These are phyloP conservation scores for Ctenomys sociabilis DNA, from an alignment of 2,113 vertebrate species.

Conservation along the genomic window DNA sequence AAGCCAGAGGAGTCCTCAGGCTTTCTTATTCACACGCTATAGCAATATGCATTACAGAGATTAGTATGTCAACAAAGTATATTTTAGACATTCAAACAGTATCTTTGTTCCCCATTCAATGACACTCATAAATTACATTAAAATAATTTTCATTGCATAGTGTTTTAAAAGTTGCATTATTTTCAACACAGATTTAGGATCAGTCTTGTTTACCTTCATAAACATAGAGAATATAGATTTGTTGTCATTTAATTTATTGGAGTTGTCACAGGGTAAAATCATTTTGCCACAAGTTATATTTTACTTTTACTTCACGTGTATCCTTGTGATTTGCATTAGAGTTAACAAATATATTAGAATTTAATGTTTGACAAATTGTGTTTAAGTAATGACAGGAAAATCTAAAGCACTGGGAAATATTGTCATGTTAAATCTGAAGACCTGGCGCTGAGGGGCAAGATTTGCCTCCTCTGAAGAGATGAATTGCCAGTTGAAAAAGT, in stretches of 20 bases:
- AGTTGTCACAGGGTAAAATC: neutral
- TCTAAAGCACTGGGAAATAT: neutral
- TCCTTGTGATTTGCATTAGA: too few relatives aligned
- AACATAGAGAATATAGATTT: neutral
- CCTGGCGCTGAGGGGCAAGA: neutral
- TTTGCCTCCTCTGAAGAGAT: neutral
- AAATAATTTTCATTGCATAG: neutral
- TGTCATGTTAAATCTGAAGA: neutral
- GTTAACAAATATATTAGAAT: too few relatives aligned
- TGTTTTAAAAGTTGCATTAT: neutral
- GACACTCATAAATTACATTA: neutral
- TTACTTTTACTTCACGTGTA: too few relatives aligned
- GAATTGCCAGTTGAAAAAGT: neutral
- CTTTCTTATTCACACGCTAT: neutral
- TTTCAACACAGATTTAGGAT: neutral
- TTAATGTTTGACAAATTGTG: neutral
- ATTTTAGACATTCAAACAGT: neutral
- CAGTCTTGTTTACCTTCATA: neutral
- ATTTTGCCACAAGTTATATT: neutral
- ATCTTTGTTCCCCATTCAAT: neutral
- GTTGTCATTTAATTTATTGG: neutral
- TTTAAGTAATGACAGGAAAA: neutral
- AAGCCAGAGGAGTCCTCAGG: neutral
- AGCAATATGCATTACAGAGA: neutral
- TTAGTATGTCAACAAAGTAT: neutral